A percentile compares a stretch with the other conserved stretches of the same genome.
These are phyloP conservation scores for Aphaenogaster floridana DNA, from an alignment of 1,140 invertebrate species.

Conservation along the genomic window DNA sequence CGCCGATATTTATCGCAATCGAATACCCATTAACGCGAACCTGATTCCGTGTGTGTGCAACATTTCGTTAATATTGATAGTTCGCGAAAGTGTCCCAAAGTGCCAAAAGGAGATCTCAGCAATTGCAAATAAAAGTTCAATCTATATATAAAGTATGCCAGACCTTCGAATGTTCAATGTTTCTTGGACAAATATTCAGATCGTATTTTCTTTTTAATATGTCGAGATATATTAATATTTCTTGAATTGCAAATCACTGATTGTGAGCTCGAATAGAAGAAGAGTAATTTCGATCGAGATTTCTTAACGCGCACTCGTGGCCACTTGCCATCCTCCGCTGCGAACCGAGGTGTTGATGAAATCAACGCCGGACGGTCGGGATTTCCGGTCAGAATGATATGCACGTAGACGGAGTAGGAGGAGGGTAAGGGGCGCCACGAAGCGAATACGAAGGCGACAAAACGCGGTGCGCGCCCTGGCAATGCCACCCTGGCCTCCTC, in stretches of 20 bases:
- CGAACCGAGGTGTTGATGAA: conserved; percentile 34
- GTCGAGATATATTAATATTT: background rate
- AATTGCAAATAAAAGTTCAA: background rate
- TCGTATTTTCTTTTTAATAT: background rate
- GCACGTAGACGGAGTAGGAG: conserved; percentile 32
- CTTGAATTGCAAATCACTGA: background rate
- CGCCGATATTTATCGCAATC: conserved; percentile 58
- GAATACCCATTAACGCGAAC: conserved; percentile 28
- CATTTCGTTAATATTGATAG: conserved; percentile 3
- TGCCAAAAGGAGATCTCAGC: background rate
- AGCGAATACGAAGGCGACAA: conserved; percentile 81
- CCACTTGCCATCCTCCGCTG: background rate
- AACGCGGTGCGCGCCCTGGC: conserved; percentile 75
- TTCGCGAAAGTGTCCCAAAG: background rate
- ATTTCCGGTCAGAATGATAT: conserved; percentile 74
- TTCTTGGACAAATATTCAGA: background rate
- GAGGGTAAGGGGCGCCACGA: conserved; percentile 70
- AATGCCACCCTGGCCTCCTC: conserved; percentile 77
- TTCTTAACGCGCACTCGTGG: background rate
- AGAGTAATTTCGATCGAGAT: background rate
- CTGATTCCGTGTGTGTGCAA: background rate
- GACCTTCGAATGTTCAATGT: background rate
- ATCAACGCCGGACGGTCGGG: conserved; percentile 26
- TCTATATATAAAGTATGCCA: background rate
- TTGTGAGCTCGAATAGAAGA: background rate